A percentile compares a stretch with the other conserved stretches of the same genome.
Conservation (phyloP, 2,797 vertebrate species). For the Liasis olivaceus region DNA sequence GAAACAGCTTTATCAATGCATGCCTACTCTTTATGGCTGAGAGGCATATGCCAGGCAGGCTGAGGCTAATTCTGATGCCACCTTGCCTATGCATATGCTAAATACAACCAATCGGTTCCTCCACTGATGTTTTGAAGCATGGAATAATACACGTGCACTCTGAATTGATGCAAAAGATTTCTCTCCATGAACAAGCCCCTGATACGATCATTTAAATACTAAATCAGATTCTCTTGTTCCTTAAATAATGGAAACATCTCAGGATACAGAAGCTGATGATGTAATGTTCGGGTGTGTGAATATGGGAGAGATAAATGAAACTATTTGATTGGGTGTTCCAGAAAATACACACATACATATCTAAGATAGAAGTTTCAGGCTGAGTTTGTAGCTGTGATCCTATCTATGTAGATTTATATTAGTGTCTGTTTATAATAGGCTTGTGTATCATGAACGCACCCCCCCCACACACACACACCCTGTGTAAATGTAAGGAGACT, state of each 20-base stretch:
- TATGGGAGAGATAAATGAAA: neutral
- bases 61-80: neutral
- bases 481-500: neutral
- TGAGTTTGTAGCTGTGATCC: neutral
- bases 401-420: neutral
- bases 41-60: neutral
- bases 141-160: neutral
- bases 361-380: neutral
- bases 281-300: neutral
- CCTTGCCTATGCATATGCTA: neutral
- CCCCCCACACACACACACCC: neutral
- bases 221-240: neutral
- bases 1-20: neutral
- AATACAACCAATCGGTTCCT: neutral
- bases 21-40: neutral
- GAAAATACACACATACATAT: neutral
- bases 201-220: neutral
- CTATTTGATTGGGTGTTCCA: conserved; percentile 3
- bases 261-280: neutral
- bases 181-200: neutral
- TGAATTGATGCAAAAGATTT: neutral
- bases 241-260: neutral
- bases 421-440: neutral
- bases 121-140: neutral
- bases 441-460: neutral